Evolutionary conservation across 2,888 invertebrate genomes (phyloP).

Genomic region (Temnothorax unifasciatus): DNA sequence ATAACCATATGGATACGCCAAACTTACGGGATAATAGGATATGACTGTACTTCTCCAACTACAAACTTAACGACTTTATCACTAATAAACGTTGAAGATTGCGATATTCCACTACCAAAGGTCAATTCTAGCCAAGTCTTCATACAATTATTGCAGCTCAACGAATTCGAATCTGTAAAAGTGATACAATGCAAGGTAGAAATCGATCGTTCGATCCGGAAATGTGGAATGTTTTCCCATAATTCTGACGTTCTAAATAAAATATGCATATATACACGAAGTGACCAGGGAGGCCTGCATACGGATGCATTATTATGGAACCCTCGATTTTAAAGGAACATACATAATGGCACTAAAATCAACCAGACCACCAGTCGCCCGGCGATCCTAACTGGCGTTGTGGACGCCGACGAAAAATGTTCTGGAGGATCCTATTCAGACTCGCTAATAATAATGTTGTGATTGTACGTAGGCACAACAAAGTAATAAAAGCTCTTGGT

Average conservation of each 20-base stretch:
- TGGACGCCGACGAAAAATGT: no score
- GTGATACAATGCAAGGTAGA: slow-evolving; percentile 22
- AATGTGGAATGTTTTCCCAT: not conserved
- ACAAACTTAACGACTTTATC: not conserved
- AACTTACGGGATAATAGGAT: not conserved
- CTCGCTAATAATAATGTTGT: no score
- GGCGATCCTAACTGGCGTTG: no score
- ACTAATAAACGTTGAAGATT: not conserved
- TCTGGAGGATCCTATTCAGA: no score
- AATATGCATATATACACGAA: not conserved
- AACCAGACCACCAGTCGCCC: no score
- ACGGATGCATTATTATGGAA: not conserved
- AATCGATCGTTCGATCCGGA: not conserved
- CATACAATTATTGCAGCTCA: slow-evolving; percentile 1
- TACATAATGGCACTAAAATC: no score
- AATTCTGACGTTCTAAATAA: not conserved
- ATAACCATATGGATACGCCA: not conserved
- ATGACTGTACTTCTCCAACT: not conserved
- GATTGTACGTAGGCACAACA: no score
- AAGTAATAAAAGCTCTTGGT: no score
- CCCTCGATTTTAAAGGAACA: no score
- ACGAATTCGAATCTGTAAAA: not conserved
- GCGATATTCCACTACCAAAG: not conserved
- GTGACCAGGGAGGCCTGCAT: not conserved
- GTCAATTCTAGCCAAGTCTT: not conserved